Percentiles rank a stretch among this genome's conserved stretches.
These are phyloP conservation scores for Mantis religiosa DNA, from an alignment of 2,888 invertebrate genomes.

Conservation along the genomic window DNA sequence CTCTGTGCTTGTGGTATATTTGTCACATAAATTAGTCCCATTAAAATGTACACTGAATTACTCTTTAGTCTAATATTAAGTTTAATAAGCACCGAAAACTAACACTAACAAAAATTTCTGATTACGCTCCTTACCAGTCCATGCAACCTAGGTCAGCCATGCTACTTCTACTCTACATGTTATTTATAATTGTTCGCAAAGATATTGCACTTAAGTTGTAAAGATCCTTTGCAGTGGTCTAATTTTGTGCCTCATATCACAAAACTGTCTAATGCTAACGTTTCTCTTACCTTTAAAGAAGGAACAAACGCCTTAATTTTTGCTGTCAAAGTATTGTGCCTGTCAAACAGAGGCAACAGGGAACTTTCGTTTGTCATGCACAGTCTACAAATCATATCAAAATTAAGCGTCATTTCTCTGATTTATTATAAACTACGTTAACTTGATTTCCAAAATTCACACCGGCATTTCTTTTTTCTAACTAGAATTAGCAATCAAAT, in stretches of 20 bases:
- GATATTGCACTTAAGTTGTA: neutral
- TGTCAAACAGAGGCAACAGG: conserved; percentile 6
- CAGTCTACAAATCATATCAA: neutral
- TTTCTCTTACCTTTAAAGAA: neutral
- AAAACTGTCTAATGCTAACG: neutral
- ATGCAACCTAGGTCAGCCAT: neutral
- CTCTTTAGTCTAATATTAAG: no score
- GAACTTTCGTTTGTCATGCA: neutral
- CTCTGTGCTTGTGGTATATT: no score
- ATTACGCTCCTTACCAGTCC: neutral
- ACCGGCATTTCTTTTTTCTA: neutral
- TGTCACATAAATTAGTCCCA: no score
- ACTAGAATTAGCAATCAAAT: neutral
- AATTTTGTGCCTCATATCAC: neutral
- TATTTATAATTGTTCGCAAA: neutral
- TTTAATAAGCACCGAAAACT: neutral
- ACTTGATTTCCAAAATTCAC: neutral
- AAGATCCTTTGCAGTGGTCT: neutral
- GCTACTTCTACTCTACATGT: neutral
- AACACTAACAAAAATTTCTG: neutral
- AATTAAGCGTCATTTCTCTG: neutral
- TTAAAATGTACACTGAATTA: no score
- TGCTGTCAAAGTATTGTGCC: neutral
- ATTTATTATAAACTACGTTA: neutral
- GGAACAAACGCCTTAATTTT: conserved; percentile 4